These are phyloP conservation scores for Amblyjoppa proteus DNA, from an alignment of 2,888 invertebrate species.

Conservation along the genomic window DNA sequence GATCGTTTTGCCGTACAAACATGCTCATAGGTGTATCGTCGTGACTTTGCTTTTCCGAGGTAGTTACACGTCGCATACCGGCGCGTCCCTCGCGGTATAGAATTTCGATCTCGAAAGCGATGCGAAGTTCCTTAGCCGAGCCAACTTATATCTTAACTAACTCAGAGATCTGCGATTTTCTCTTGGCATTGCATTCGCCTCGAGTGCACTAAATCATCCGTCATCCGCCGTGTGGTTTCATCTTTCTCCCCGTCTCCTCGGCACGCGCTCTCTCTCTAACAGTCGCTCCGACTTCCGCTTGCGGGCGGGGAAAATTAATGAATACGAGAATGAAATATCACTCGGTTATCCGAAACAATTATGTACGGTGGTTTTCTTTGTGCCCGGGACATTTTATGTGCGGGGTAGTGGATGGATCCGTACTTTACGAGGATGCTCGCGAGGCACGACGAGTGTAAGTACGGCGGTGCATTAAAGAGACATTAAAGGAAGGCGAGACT, in stretches of 20 bases:
- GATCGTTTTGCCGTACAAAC: slow-evolving; percentile 45
- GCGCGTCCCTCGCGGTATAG: slow-evolving; percentile 3
- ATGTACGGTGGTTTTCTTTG: slow-evolving; percentile 57
- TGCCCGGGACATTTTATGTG: slow-evolving; percentile 38
- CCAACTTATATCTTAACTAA: slow-evolving; percentile 50
- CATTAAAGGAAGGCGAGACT: slow-evolving; percentile 61
- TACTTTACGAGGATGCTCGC: slow-evolving; percentile 49
- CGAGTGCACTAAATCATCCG: slow-evolving; percentile 48
- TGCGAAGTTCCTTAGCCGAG: slow-evolving; percentile 29
- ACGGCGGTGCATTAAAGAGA: slow-evolving; percentile 66
- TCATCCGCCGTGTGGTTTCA: slow-evolving; percentile 26
- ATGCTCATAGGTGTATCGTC: slow-evolving; percentile 42
- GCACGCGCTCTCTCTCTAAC: background rate
- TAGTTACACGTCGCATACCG: background rate
- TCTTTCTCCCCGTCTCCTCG: slow-evolving; percentile 4
- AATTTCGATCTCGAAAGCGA: slow-evolving; percentile 44
- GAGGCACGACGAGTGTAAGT: slow-evolving; percentile 28
- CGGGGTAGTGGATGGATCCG: background rate
- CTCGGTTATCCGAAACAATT: slow-evolving; percentile 61
- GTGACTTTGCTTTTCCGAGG: slow-evolving; percentile 14
- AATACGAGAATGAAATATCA: slow-evolving; percentile 53
- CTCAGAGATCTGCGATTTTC: slow-evolving; percentile 33
- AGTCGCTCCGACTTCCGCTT: background rate
- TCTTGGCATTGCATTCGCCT: slow-evolving; percentile 48
- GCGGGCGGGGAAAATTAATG: slow-evolving; percentile 42